Conservation (phyloP, 2,888 invertebrate genomes). For the Resseliella maxima region DNA sequence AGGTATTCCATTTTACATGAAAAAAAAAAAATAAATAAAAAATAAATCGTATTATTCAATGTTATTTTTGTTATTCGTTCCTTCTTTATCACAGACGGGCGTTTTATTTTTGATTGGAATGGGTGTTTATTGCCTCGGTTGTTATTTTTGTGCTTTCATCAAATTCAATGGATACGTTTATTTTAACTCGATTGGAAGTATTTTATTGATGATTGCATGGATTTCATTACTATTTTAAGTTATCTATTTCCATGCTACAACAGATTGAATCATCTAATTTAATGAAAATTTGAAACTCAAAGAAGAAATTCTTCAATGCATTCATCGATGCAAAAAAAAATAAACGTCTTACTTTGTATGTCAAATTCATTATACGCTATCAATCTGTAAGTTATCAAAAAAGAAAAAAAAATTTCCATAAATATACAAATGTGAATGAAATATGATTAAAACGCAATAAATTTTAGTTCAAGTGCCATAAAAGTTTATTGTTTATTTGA, state of each 20-base stretch:
- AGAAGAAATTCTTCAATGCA: too few relatives aligned
- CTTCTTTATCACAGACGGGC: not conserved
- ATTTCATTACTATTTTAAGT: not conserved
- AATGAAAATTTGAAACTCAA: too few relatives aligned
- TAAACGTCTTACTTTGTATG: too few relatives aligned
- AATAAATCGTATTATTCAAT: too few relatives aligned
- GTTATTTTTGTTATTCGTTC: too few relatives aligned
- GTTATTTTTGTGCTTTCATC: not conserved
- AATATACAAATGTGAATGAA: not conserved
- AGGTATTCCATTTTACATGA: too few relatives aligned
- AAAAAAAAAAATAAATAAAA: too few relatives aligned
- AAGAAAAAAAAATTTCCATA: not conserved
- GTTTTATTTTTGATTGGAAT: not conserved
- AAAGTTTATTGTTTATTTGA: not conserved
- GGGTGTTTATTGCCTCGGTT: not conserved
- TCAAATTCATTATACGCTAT: too few relatives aligned
- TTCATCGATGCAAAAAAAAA: too few relatives aligned
- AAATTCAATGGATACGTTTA: not conserved
- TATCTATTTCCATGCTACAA: not conserved
- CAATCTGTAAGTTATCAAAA: not conserved
- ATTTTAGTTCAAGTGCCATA: constrained; percentile 28
- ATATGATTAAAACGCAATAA: not conserved
- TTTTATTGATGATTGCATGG: not conserved
- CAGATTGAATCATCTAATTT: too few relatives aligned
- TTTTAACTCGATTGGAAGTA: not conserved